These are phyloP conservation scores for Heterodera carotae DNA, from an alignment of 1,140 invertebrate species.

Conservation along the genomic window DNA sequence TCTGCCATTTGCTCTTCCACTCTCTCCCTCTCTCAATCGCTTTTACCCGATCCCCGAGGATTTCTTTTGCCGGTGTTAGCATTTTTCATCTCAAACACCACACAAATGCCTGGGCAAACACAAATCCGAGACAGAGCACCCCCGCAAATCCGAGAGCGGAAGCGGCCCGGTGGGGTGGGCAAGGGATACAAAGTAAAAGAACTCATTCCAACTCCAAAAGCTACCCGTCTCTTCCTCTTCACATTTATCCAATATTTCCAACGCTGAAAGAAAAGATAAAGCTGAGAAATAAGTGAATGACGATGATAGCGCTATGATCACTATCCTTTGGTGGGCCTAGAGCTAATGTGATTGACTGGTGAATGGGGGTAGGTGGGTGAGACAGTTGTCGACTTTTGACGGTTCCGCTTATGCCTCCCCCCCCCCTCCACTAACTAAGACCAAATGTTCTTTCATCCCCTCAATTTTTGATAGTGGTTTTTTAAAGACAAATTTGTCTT, in stretches of 20 bases:
- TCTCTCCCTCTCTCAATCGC: background rate
- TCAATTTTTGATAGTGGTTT: background rate
- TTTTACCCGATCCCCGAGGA: background rate
- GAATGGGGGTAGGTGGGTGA: background rate
- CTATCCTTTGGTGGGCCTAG: background rate
- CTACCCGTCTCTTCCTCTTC: too few relatives aligned
- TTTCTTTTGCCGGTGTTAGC: background rate
- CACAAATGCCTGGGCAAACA: constrained; percentile 13
- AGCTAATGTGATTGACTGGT: background rate
- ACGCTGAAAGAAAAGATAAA: background rate
- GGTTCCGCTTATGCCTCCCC: background rate
- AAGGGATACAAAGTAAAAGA: background rate
- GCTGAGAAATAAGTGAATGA: background rate
- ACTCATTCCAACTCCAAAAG: background rate
- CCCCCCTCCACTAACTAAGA: too few relatives aligned
- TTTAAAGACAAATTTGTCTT: background rate
- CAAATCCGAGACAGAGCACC: background rate
- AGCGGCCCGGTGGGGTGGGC: too few relatives aligned
- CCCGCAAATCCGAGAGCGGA: background rate
- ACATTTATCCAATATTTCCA: background rate
- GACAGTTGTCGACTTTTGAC: background rate
- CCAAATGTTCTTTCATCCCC: too few relatives aligned
- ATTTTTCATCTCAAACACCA: background rate
- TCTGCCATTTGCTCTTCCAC: background rate
- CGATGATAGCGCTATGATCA: too few relatives aligned